These are phyloP conservation scores for Mugil cephalus DNA, from an alignment of 2,113 vertebrate genomes.

Conservation along the genomic window DNA sequence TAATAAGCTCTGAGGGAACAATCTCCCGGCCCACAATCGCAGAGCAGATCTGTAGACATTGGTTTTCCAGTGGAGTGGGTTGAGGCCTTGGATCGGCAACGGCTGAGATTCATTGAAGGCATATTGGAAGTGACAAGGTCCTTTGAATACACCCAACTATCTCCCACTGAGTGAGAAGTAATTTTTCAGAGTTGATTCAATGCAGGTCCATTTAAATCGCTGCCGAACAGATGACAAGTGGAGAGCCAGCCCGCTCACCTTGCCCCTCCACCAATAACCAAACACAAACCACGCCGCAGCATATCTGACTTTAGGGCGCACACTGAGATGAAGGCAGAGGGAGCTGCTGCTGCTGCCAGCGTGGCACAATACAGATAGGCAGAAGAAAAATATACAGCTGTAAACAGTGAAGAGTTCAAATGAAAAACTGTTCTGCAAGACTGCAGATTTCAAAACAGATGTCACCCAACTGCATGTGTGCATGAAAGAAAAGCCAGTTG, in stretches of 20 bases:
- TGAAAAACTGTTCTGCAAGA: conserved; percentile 40
- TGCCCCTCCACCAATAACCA: conserved; percentile 27
- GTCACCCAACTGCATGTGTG: conserved; percentile 49
- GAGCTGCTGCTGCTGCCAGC: conserved; percentile 31
- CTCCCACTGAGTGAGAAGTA: conserved; percentile 75
- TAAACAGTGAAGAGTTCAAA: conserved; percentile 31
- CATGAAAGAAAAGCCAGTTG: conserved; percentile 27
- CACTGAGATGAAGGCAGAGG: not conserved
- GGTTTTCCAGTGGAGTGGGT: conserved; percentile 60
- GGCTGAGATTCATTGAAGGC: conserved; percentile 80
- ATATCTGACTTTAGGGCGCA: conserved; percentile 27
- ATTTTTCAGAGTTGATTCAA: conserved; percentile 79
- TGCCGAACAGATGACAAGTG: conserved; percentile 58
- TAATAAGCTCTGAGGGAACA: conserved; percentile 80
- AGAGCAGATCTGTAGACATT: conserved; percentile 63
- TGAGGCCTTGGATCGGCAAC: conserved; percentile 53
- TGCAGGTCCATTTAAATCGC: conserved; percentile 69
- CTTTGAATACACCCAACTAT: conserved; percentile 79
- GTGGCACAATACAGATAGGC: conserved; percentile 3
- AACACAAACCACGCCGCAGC: conserved; percentile 39
- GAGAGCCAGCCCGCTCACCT: conserved; percentile 50
- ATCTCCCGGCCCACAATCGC: conserved; percentile 66
- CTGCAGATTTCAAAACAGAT: conserved; percentile 50
- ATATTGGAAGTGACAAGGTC: conserved; percentile 82
- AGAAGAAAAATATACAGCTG: conserved; percentile 20